Evolutionary conservation across 2,797 vertebrate genomes (phyloP).

Genomic region (Siniperca obscura): DNA sequence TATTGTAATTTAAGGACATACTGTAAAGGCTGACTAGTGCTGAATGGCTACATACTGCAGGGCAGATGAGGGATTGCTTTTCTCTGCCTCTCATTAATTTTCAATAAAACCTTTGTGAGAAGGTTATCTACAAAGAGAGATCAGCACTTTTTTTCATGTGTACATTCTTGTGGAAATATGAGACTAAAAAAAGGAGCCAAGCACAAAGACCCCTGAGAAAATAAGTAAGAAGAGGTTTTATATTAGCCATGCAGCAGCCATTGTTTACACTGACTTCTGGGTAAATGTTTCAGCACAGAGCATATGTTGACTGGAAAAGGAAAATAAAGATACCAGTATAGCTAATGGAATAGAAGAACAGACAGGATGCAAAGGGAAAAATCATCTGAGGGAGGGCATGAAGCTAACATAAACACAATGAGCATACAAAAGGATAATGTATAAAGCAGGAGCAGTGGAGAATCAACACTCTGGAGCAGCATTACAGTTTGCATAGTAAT

Average conservation of each 20-base stretch:
- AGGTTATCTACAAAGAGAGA: conserved; percentile 71
- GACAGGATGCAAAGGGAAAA: neutral
- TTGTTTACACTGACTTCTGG: conserved; percentile 47
- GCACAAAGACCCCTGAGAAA: conserved; percentile 53
- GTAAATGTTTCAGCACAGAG: conserved; percentile 49
- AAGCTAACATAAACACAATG: conserved; percentile 19
- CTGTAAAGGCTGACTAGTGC: conserved; percentile 62
- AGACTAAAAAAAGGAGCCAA: conserved; percentile 51
- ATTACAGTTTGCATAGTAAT: conserved; percentile 13
- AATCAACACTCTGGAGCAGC: neutral
- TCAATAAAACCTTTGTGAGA: conserved; percentile 77
- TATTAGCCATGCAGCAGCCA: conserved; percentile 44
- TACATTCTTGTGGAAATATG: conserved; percentile 66
- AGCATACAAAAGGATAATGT: conserved; percentile 5
- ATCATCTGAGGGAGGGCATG: conserved; percentile 8
- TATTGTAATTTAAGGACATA: conserved; percentile 62
- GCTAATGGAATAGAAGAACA: conserved; percentile 37
- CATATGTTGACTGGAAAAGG: conserved; percentile 34
- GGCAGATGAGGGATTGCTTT: conserved; percentile 76
- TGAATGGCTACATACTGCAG: conserved; percentile 66
- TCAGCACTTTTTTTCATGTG: conserved; percentile 70
- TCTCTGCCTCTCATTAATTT: conserved; percentile 75
- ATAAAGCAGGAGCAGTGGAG: neutral
- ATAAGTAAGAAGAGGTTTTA: conserved; percentile 38
- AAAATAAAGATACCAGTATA: conserved; percentile 36